Evolutionary conservation across 2,113 vertebrate species (phyloP).

Genomic region (Mesembrinibis cayennensis): DNA sequence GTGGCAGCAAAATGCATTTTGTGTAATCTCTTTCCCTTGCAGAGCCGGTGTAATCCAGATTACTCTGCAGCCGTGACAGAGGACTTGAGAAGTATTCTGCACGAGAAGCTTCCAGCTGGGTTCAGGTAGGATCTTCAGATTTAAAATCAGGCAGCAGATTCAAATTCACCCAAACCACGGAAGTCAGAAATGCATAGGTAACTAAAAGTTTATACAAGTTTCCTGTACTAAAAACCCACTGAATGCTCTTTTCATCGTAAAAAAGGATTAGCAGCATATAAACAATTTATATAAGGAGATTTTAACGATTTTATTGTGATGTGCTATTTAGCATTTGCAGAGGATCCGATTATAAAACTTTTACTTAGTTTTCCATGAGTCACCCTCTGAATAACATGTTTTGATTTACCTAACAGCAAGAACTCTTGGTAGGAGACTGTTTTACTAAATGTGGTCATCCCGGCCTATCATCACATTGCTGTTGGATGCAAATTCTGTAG

Average conservation of each 20-base stretch:
- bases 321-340: neutral
- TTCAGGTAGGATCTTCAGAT: neutral
- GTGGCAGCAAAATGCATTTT: neutral
- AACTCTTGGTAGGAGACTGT: neutral
- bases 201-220: neutral
- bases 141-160: neutral
- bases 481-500: neutral
- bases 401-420: conserved; percentile 29
- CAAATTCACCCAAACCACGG: neutral
- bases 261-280: conserved; percentile 7
- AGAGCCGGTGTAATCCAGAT: neutral
- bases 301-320: neutral
- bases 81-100: neutral
- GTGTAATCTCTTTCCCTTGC: neutral
- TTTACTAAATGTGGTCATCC: conserved; percentile 18
- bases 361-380: neutral
- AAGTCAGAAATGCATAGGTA: neutral
- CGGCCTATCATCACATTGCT: neutral
- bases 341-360: neutral
- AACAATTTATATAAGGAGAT: neutral
- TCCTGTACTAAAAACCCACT: neutral
- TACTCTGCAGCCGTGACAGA: neutral
- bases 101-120: neutral
- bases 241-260: neutral
- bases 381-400: conserved; percentile 10